A percentile compares a stretch with the other conserved stretches of the same genome.
Conservation (phyloP, 2,113 vertebrate genomes). For the Mobula birostris region DNA sequence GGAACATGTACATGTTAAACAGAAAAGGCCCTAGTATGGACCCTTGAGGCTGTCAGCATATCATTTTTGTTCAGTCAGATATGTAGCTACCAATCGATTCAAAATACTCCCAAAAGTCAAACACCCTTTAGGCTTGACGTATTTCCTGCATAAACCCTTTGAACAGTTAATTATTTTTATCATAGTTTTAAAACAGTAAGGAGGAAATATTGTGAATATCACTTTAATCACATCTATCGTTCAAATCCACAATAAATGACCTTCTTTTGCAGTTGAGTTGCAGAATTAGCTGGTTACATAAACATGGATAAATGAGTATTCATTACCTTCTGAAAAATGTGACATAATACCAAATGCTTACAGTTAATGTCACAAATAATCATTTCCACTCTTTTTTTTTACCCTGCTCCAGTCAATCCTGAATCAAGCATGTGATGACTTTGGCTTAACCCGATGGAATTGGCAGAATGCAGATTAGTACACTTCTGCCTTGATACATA, state of each 20-base stretch:
- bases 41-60: too few relatives aligned
- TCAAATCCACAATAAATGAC: background rate
- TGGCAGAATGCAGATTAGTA: background rate
- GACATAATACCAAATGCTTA: background rate
- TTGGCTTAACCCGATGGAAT: background rate
- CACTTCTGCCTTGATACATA: background rate
- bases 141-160: background rate
- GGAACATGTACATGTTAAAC: too few relatives aligned
- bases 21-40: too few relatives aligned
- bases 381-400: background rate
- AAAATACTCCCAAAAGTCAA: background rate
- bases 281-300: background rate
- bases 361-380: background rate
- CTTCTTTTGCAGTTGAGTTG: background rate
- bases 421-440: too few relatives aligned
- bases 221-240: background rate
- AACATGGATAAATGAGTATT: background rate
- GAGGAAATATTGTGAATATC: background rate
- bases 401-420: background rate
- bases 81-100: too few relatives aligned
- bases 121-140: background rate
- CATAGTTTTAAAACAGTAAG: background rate
- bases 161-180: background rate
- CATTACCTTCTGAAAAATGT: background rate
- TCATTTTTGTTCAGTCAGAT: too few relatives aligned